phyloP scores from a whole-genome alignment of 2,113 vertebrate genomes.

The Ammodytes marinus region DNA sequence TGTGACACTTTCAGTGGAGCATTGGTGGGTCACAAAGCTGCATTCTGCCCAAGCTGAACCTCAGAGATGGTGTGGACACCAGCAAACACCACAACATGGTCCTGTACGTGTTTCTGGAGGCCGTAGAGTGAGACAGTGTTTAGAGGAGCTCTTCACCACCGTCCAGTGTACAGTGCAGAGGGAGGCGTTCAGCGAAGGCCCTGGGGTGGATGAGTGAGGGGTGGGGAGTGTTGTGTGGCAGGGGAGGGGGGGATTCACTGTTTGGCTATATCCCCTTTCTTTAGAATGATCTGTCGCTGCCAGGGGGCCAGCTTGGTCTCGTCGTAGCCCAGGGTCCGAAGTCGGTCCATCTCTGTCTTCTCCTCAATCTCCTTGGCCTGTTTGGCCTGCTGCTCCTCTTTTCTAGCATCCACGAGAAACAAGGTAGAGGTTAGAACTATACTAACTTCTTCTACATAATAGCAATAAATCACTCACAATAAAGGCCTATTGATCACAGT shows the following conservation, averaged over 20 bases:
- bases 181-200: conserved; percentile 49
- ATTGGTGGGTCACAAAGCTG: conserved; percentile 1
- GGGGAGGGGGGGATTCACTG: conserved; percentile 76
- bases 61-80: conserved; percentile 41
- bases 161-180: conserved; percentile 38
- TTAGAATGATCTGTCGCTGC: conserved; percentile 97
- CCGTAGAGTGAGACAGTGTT: conserved; percentile 21
- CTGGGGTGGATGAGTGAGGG: conserved; percentile 13
- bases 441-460: no score
- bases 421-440: neutral
- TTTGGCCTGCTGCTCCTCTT: conserved; percentile 89
- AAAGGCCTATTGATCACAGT: no score
- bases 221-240: conserved; percentile 1
- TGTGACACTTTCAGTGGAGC: conserved; percentile 36
- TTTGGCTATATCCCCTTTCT: conserved; percentile 96
- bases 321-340: conserved; percentile 95
- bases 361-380: conserved; percentile 89
- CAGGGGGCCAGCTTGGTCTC: conserved; percentile 97
- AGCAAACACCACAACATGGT: conserved; percentile 28
- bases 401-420: conserved; percentile 79
- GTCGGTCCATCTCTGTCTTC: conserved; percentile 92
- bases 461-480: no score
- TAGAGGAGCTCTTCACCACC: neutral
- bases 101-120: conserved; percentile 41
- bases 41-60: conserved; percentile 36